Evolutionary conservation across 2,888 invertebrate species (phyloP), one percentile per base, ranked within the genome.

Genomic region (Bombylius major): DNA sequence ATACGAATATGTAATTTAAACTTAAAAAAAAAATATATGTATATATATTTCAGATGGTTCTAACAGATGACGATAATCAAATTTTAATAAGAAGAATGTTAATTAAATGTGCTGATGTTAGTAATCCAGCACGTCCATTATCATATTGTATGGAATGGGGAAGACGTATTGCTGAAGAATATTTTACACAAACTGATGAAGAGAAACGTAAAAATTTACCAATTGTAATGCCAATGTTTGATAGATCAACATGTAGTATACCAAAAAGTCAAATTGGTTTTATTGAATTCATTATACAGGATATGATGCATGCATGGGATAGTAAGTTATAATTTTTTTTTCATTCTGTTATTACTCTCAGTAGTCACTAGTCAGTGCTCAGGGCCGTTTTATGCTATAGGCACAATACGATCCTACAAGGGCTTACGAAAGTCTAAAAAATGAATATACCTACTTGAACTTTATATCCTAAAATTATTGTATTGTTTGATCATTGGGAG

Each of bases 211-310:
- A 83, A 62, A 86, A 86, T 51, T 76, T 98, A 66, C 97, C 98
- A 1, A 91, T 98, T 9, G 93, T 97, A 61, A 98, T 99, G 98
- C 96, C 97, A 9, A 89, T 95, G 83, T 99, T 98, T 75, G 97
- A 98, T 75, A 82, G 96, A 59, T 81, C 84, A 58, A 86, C 90
- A 3, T 97, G 97, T 76, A 96, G 95, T 67, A 91, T 99, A 70
- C 96, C 98, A 54, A 91, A 95, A 76, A 94, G 96, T 58, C 98
- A 98, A 78, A 92, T 94, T 66, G 94, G 95, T 56, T 98, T 98
- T 76, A 89, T 96, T 62, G 98, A 98, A 75, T 95, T 89, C 76
- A 98, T 98, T 69, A 94, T 97, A 66, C 90, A 90, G 65, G 95
- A 95, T 69, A 95, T 98, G 92, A 92, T 97, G 78, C 93, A 95